Conservation (phyloP, 92 coral and sea anemone genomes). For the Epizoanthus ramosus region DNA sequence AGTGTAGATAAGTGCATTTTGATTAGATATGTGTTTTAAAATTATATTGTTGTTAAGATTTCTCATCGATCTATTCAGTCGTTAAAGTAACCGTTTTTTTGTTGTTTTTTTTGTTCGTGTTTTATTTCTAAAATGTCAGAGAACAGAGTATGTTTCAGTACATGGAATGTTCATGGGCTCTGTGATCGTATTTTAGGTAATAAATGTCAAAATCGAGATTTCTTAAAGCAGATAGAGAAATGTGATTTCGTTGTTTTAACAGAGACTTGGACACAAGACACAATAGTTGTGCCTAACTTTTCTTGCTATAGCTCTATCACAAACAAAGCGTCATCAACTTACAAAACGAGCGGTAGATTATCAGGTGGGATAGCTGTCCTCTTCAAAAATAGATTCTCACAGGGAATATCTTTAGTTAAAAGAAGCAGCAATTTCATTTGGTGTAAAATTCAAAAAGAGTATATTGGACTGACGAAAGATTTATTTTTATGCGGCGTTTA, state of each 20-base stretch:
- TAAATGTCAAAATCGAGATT: constrained; percentile 2
- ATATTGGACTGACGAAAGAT: neutral
- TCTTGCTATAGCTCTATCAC: neutral
- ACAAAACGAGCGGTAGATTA: neutral
- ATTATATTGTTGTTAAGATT: no score
- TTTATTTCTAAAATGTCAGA: constrained; percentile 1
- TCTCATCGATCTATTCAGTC: neutral
- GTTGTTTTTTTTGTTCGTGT: neutral
- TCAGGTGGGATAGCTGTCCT: constrained; percentile 36
- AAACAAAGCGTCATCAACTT: no score
- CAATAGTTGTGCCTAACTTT: constrained; percentile 4
- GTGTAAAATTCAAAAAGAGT: constrained; percentile 2
- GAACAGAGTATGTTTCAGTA: constrained; percentile 12
- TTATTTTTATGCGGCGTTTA: constrained; percentile 12
- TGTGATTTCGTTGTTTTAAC: constrained; percentile 31
- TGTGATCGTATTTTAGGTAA: constrained; percentile 11
- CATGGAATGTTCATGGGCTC: constrained; percentile 29
- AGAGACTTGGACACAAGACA: constrained; percentile 27
- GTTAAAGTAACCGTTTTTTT: neutral
- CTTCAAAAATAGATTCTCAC: neutral
- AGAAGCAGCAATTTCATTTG: neutral
- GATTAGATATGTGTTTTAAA: no score
- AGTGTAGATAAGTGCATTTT: no score
- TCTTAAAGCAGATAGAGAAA: neutral
- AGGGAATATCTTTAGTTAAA: neutral